These are phyloP conservation scores for Meliscaeva auricollis DNA, from an alignment of 2,888 invertebrate genomes.

Conservation along the genomic window DNA sequence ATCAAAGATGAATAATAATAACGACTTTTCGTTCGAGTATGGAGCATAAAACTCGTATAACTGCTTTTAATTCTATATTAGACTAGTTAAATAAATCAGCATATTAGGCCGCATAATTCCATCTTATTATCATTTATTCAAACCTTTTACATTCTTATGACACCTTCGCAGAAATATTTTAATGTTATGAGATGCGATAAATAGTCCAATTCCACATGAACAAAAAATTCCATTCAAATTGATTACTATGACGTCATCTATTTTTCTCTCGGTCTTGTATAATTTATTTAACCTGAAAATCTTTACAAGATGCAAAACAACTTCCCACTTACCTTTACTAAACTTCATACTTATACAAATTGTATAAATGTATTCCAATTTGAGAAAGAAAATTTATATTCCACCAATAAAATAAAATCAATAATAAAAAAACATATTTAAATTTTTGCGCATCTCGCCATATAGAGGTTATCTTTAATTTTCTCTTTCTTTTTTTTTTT, in stretches of 20 bases:
- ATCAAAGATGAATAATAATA: background rate
- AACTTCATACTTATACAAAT: slow-evolving; percentile 10
- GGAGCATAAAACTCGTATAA: background rate
- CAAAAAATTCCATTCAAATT: slow-evolving; percentile 19
- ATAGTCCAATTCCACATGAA: slow-evolving; percentile 32
- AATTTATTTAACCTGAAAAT: background rate
- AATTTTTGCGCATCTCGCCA: slow-evolving; percentile 74
- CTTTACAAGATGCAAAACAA: slow-evolving; percentile 6
- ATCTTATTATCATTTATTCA: slow-evolving; percentile 8
- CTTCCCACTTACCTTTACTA: slow-evolving; percentile 32
- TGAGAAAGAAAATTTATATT: slow-evolving; percentile 2
- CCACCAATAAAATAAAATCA: slow-evolving; percentile 32
- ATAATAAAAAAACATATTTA: slow-evolving; percentile 68
- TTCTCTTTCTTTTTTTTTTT: slow-evolving; percentile 24
- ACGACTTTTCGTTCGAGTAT: background rate
- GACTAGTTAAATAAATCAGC: background rate
- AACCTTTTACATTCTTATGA: slow-evolving; percentile 39
- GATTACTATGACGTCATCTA: slow-evolving; percentile 50
- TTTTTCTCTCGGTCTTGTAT: background rate
- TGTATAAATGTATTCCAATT: slow-evolving; percentile 12
- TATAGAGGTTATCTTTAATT: slow-evolving; percentile 74
- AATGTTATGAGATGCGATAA: background rate
- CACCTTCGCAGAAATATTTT: slow-evolving; percentile 30
- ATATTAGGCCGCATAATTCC: background rate
- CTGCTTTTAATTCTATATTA: background rate